A percentile compares a stretch with the other conserved stretches of the same genome.
These are phyloP conservation scores for Pterocles burchelli DNA, from an alignment of 2,113 vertebrate species.

Conservation along the genomic window DNA sequence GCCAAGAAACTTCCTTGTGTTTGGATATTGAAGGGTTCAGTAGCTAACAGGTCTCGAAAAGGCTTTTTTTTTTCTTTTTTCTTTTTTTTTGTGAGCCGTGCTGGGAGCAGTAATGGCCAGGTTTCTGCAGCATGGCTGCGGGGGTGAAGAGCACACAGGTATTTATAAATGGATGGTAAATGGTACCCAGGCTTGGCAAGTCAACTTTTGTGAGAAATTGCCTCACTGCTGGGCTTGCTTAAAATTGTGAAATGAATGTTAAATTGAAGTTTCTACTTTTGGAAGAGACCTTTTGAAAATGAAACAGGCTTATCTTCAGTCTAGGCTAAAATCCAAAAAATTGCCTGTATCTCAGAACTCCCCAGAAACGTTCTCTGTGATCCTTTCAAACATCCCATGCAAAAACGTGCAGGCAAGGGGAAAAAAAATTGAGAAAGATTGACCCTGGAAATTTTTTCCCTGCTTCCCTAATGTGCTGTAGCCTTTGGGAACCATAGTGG, in stretches of 20 bases:
- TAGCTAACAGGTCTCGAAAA: too few species aligned
- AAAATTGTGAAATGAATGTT: conserved; percentile 41
- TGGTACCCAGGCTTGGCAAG: not conserved
- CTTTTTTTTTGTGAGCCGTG: not conserved
- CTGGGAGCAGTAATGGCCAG: not conserved
- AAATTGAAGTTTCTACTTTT: conserved; percentile 66
- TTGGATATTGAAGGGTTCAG: too few species aligned
- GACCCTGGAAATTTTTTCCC: not conserved
- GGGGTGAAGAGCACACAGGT: not conserved
- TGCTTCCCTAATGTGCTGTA: not conserved
- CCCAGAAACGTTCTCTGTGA: not conserved
- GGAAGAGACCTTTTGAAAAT: conserved; percentile 64
- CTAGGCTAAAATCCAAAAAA: conserved; percentile 63
- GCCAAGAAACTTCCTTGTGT: not conserved
- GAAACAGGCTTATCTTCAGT: conserved; percentile 62
- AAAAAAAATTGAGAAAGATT: not conserved
- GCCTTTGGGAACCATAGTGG: not conserved
- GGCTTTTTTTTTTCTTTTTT: too few species aligned
- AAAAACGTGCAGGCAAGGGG: not conserved
- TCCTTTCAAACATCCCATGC: conserved; percentile 7
- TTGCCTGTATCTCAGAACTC: conserved; percentile 36
- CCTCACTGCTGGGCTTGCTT: conserved; percentile 20
- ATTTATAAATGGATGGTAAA: not conserved
- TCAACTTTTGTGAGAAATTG: not conserved
- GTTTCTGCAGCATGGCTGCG: not conserved